Base-by-base conservation (phyloP, 2,113 vertebrate genomes). In the Caloenas nicobarica region DNA sequence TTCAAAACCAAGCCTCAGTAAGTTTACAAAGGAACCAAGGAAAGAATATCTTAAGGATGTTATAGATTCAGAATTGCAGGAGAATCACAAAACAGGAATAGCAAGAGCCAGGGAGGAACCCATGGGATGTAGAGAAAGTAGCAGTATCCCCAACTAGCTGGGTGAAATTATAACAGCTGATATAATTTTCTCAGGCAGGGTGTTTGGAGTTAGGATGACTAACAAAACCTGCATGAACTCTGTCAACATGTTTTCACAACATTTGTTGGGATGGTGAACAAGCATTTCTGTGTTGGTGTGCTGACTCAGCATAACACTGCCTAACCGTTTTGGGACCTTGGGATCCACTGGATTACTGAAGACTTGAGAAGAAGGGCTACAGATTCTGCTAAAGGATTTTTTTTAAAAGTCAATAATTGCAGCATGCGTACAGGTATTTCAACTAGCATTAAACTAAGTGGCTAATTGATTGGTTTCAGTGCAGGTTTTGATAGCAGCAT, bases 231-330 rank as follows among this genome's bases (percentile, higher is more conserved):
- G 23, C 21, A 44, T 73, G 46, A 86, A 74, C 33, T 89, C 58
- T 88, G 0, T 62, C 68, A 83, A 25, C 65, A 81, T 86, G 29
- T 93, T 93, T 81, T 86, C 64, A 31, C 31, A 58, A 22, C 66
- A 14, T 78, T 86, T 94, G 88, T 81, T 93, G 51, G 48, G 42
- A 74, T 54, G 53, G 60, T 74, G 80, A 90, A 25, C 71, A 78
- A 53, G 48, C 72, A 71, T 95, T 93, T 90, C 58, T 78, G 51
- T 74, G 79, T 53, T 93, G 61, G 60, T 60, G 42, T 88, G 71
- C 95, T 96, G 92, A 86, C 70, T 91, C 81, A 83, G 89, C 86
- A 83, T 88, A 91, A 78, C 42, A 26, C 54, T 65, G 68, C 85
- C 81, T 56, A 54, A 26, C 46, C 8, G 1, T 65, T 71, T 42